A percentile compares a stretch with the other conserved stretches of the same genome.
Conservation (phyloP, 2,113 vertebrate genomes). For the Micronisus gabar region DNA sequence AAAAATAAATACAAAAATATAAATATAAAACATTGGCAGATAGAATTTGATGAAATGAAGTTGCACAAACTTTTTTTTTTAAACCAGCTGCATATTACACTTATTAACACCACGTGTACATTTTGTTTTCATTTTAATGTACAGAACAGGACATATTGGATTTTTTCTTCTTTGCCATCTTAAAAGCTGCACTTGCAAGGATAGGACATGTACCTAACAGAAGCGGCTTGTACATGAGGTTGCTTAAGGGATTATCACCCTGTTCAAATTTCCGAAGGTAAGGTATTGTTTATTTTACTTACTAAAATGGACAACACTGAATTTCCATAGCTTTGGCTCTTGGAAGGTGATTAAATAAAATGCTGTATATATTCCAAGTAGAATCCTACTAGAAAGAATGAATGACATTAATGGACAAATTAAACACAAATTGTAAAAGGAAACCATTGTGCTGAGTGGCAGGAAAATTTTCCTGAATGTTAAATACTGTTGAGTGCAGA, state of each 20-base stretch:
- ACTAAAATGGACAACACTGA: constrained; percentile 76
- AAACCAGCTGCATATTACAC: constrained; percentile 82
- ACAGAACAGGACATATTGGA: constrained; percentile 74
- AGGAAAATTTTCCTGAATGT: constrained; percentile 72
- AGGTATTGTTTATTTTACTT: constrained; percentile 64
- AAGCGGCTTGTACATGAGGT: constrained; percentile 69
- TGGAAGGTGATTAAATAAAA: constrained; percentile 78
- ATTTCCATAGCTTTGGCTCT: constrained; percentile 81
- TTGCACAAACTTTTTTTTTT: constrained; percentile 77
- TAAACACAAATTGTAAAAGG: constrained; percentile 45
- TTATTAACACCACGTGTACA: constrained; percentile 80
- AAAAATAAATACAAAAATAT: constrained; percentile 99
- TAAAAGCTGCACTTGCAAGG: constrained; percentile 73
- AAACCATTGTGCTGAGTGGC: constrained; percentile 75
- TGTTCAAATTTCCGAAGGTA: constrained; percentile 68
- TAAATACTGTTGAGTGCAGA: constrained; percentile 71
- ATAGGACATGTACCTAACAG: constrained; percentile 66
- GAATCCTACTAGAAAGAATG: constrained; percentile 74
- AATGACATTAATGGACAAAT: constrained; percentile 71
- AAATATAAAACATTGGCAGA: constrained; percentile 99
- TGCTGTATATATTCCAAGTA: constrained; percentile 69
- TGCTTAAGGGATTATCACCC: constrained; percentile 66
- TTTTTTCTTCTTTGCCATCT: constrained; percentile 59
- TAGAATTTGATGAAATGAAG: constrained; percentile 85
- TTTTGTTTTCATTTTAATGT: constrained; percentile 71